phyloP scores from a whole-genome alignment of 2,888 invertebrate species.

The Drosophila mimica region DNA sequence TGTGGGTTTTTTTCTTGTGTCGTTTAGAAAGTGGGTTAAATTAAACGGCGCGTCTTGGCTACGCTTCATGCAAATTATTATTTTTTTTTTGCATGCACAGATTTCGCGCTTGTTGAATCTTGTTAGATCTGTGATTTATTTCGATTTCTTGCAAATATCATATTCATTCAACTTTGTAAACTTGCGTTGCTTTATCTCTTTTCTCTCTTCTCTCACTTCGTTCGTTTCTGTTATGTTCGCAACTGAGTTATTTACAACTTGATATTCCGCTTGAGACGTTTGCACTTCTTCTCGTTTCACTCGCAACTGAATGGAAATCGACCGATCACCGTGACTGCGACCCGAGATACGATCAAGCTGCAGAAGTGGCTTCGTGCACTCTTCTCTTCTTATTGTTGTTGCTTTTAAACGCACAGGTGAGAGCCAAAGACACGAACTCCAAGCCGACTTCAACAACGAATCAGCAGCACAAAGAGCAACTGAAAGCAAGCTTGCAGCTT shows the following conservation, averaged over 20 bases:
- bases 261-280: slow-evolving; percentile 76
- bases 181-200: slow-evolving; percentile 48
- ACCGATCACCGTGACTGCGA: slow-evolving; percentile 36
- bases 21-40: slow-evolving; percentile 80
- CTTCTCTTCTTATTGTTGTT: slow-evolving; percentile 13
- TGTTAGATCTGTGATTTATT: slow-evolving; percentile 68
- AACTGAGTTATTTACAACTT: slow-evolving; percentile 67
- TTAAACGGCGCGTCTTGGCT: slow-evolving; percentile 61
- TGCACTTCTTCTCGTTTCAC: slow-evolving; percentile 77
- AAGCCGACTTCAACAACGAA: slow-evolving; percentile 34
- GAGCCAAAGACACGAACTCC: slow-evolving; percentile 20
- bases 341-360: slow-evolving; percentile 49
- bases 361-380: slow-evolving; percentile 44
- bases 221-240: slow-evolving; percentile 51
- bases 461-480: slow-evolving; percentile 30
- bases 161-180: slow-evolving; percentile 79
- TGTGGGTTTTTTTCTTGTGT: slow-evolving; percentile 35
- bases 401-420: slow-evolving; percentile 37
- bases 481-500: slow-evolving; percentile 24
- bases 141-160: slow-evolving; percentile 70
- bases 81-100: slow-evolving; percentile 25
- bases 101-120: slow-evolving; percentile 45
- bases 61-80: slow-evolving; percentile 66
- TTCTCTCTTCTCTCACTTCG: slow-evolving; percentile 38
- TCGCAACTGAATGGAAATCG: slow-evolving; percentile 61